phyloP scores from a whole-genome alignment of 2,797 vertebrate species.

The Diceros bicornis region DNA sequence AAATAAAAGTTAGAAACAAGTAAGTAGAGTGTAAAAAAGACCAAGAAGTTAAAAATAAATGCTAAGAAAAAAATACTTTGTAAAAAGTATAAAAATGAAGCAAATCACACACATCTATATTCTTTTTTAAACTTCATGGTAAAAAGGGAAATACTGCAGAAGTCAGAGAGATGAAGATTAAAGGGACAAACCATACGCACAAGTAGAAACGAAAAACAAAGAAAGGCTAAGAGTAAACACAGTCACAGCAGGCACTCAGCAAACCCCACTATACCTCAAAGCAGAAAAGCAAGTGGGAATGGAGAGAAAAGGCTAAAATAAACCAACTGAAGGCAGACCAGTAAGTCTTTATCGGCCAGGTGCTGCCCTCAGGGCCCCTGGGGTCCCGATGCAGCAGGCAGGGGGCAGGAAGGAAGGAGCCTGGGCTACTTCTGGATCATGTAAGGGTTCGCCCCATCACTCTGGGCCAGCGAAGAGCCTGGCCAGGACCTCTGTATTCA shows the following conservation, averaged over 20 bases:
- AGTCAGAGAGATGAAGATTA: neutral
- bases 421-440: neutral
- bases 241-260: neutral
- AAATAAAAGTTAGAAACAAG: constrained; percentile 41
- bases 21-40: neutral
- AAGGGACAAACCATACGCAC: neutral
- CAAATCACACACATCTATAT: neutral
- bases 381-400: rapidly evolving
- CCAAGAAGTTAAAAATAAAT: constrained; percentile 21
- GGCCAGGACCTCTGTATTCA: neutral
- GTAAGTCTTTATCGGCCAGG: neutral
- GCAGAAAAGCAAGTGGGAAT: neutral
- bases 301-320: neutral
- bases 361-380: neutral
- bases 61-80: neutral
- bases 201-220: neutral
- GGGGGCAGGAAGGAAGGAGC: neutral
- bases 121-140: neutral
- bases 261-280: neutral
- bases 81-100: neutral
- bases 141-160: neutral
- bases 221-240: neutral
- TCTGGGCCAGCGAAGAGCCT: neutral
- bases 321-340: neutral
- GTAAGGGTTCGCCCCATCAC: neutral